Conservation (phyloP, 2,113 vertebrate species). For the Bufo bufo region DNA sequence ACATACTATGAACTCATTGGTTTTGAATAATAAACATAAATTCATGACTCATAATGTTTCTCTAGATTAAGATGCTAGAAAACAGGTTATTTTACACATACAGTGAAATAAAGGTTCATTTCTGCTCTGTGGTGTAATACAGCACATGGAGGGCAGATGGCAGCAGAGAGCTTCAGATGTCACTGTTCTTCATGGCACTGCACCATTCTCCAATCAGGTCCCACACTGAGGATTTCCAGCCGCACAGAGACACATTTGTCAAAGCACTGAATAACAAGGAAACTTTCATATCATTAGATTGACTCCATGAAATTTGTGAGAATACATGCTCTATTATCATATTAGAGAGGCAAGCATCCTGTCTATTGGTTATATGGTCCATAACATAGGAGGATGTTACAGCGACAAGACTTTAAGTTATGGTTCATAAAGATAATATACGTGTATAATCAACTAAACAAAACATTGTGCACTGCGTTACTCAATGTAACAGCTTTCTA, state of each 20-base stretch:
- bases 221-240: constrained; percentile 12
- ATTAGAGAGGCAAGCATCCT: not conserved
- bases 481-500: not conserved
- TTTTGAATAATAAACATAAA: too few relatives aligned
- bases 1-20: too few relatives aligned
- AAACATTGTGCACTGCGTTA: not conserved
- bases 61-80: too few relatives aligned
- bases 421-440: not conserved
- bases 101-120: not conserved
- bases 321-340: constrained; percentile 15
- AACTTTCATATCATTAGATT: not conserved
- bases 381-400: too few relatives aligned
- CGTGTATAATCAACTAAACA: not conserved
- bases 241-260: constrained; percentile 34
- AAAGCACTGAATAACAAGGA: constrained; percentile 39
- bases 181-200: not conserved
- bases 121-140: not conserved
- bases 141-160: constrained; percentile 31
- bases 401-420: not conserved
- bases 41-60: too few relatives aligned
- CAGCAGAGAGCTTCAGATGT: constrained; percentile 38
- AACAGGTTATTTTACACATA: too few relatives aligned
- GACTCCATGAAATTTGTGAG: constrained; percentile 11
- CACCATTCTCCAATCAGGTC: constrained; percentile 23
- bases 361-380: not conserved